These are phyloP conservation scores for Arge pagana DNA, from an alignment of 2,888 invertebrate genomes.

Conservation along the genomic window DNA sequence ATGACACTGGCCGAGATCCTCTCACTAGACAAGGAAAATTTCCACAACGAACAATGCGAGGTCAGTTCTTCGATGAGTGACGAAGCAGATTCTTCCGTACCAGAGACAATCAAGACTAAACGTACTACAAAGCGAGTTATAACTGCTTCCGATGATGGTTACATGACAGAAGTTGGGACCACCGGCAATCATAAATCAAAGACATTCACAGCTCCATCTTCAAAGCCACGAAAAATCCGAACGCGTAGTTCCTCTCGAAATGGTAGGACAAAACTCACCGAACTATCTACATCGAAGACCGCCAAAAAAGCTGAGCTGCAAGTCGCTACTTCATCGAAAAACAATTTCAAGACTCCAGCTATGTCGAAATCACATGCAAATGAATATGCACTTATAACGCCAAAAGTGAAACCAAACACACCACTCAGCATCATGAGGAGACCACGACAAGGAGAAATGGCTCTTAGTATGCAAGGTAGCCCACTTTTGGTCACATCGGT, in stretches of 20 bases:
- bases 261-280: slow-evolving; percentile 29
- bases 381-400: slow-evolving; percentile 43
- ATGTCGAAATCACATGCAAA: slow-evolving; percentile 19
- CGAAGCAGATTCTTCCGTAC: slow-evolving; percentile 2
- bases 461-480: slow-evolving; percentile 70
- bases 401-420: slow-evolving; percentile 66
- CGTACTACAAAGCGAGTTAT: slow-evolving; percentile 39
- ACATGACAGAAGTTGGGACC: slow-evolving; percentile 42
- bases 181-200: slow-evolving; percentile 26
- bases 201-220: slow-evolving; percentile 24
- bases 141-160: slow-evolving; percentile 48
- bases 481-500: slow-evolving; percentile 65
- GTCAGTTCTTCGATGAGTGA: slow-evolving; percentile 13
- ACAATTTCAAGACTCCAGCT: slow-evolving; percentile 43
- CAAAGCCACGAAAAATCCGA: not conserved
- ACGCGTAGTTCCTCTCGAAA: slow-evolving; percentile 36
- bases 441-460: slow-evolving; percentile 69
- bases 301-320: slow-evolving; percentile 13
- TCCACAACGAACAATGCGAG: not conserved
- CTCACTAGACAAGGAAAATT: not conserved
- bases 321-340: slow-evolving; percentile 7
- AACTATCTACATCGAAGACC: slow-evolving; percentile 19
- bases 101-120: slow-evolving; percentile 13
- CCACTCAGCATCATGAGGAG: slow-evolving; percentile 66
- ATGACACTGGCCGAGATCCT: slow-evolving; percentile 41